These are phyloP conservation scores for Allophyes oxyacanthae DNA, from an alignment of 2,888 invertebrate species.

Conservation along the genomic window DNA sequence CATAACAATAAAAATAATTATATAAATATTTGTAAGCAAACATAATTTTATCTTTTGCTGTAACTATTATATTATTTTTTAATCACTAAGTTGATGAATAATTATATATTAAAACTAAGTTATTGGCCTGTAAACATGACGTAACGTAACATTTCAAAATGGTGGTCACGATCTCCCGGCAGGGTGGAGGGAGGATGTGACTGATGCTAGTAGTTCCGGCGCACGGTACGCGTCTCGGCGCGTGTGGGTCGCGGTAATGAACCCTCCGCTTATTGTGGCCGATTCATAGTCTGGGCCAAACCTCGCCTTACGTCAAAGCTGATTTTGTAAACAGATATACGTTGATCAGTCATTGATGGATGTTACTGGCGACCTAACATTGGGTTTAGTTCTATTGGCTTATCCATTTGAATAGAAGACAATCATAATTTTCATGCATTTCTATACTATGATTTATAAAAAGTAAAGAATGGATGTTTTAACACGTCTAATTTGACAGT, in stretches of 20 bases:
- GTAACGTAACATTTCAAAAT: constrained; percentile 45
- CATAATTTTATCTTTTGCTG: constrained; percentile 25
- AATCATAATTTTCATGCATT: too few relatives aligned
- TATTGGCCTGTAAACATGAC: constrained; percentile 34
- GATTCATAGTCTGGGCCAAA: constrained; percentile 40
- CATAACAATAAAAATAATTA: constrained; percentile 27
- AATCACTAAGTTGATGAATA: neutral
- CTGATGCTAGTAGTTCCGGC: constrained; percentile 50
- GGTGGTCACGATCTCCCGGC: constrained; percentile 49
- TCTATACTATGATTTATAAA: too few relatives aligned
- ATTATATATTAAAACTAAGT: neutral
- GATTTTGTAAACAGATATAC: constrained; percentile 31
- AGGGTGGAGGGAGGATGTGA: constrained; percentile 38
- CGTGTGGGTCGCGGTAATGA: constrained; percentile 79
- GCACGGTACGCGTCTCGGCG: constrained; percentile 14
- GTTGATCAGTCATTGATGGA: constrained; percentile 27
- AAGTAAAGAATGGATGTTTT: constrained; percentile 28
- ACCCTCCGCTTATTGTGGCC: constrained; percentile 57
- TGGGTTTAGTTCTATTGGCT: too few relatives aligned
- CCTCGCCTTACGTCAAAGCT: constrained; percentile 21
- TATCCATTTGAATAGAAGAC: too few relatives aligned
- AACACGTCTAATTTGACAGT: constrained; percentile 18
- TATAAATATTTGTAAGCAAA: constrained; percentile 21
- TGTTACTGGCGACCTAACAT: too few relatives aligned
- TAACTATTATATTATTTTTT: constrained; percentile 4